Evolutionary conservation across 1,140 invertebrate species (phyloP), one percentile per base, ranked within the genome.

Genomic region (Ceratoteleas bidentatus): DNA sequence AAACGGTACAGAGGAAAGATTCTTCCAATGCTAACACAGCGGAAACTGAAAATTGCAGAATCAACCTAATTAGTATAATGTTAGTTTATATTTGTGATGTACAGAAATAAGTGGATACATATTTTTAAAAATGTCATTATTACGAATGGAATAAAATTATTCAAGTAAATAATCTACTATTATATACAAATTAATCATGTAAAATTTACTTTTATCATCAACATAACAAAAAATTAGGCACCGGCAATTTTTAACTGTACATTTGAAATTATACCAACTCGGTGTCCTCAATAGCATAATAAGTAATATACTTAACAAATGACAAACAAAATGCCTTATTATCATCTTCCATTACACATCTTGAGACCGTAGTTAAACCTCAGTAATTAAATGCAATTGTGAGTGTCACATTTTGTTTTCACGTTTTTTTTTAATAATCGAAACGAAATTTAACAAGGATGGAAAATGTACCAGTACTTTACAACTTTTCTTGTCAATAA

Each of bases 1-100:
- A 90, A 91, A 81, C 84, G 87, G 60, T 87, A 92, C 52, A 84
- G 86, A 72, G 90, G 89, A 36, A 89, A 88, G 85, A 74, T 91
- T 85, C 84, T 91, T 70, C 86, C 90, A 40, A 78, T 86, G 38
- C 49, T 91, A 13, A 85, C 77, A 0, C 85, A 87, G 60, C 57
- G 76, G 52, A 87, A 87, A 83, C 52, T 88, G 9, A 84, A 80
- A 14, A 58, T 77, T 50, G 10, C 68, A 6, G 78, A 86, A 49
- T 57, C 0, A 69, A 45, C 6, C 16, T 33, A 16, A 33, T 47
- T 32, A 47, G 15, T 61, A 11, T 14, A 49, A 11, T 58, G 36
- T 58, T 58, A 43, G 24, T 11, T 6, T 13, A 33, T 65, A 45
- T 53, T 65, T 54, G 40, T 3, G 13, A 6, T 49, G 9, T 49